These are phyloP conservation scores for Monochamus saltuarius DNA, from an alignment of 1,140 invertebrate genomes.

Conservation along the genomic window DNA sequence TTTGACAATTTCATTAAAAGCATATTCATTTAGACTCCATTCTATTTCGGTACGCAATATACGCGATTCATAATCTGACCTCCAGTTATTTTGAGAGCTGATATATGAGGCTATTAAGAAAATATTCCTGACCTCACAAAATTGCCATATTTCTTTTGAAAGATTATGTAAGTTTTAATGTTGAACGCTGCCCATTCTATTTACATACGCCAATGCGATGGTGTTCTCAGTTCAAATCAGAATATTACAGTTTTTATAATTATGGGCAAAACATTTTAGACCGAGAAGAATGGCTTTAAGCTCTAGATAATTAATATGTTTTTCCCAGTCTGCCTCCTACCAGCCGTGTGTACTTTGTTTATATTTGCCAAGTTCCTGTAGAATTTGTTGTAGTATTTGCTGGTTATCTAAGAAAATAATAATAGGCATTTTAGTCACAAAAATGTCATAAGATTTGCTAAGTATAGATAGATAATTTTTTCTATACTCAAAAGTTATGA, in stretches of 20 bases:
- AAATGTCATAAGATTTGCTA: no score
- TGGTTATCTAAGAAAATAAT: no score
- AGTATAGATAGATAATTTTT: no score
- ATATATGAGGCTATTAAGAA: not conserved
- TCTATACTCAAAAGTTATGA: no score
- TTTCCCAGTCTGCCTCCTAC: not conserved
- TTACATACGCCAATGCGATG: not conserved
- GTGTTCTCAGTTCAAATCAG: not conserved
- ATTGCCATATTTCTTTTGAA: constrained; percentile 1
- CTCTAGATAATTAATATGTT: constrained; percentile 26
- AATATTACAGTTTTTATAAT: no score
- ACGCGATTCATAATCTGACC: not conserved
- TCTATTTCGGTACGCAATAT: not conserved
- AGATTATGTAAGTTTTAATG: not conserved
- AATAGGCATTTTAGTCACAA: no score
- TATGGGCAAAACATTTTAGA: constrained; percentile 14
- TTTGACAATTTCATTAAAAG: not conserved
- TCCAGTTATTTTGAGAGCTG: no score
- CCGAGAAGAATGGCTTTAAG: constrained; percentile 14
- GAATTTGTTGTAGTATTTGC: no score
- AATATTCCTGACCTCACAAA: not conserved
- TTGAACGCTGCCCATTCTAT: not conserved
- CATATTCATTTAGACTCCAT: not conserved
- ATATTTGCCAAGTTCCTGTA: no score
- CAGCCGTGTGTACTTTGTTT: constrained; percentile 12